Conservation (phyloP, 2,888 invertebrate genomes). For the Cheilosia vulpina region DNA sequence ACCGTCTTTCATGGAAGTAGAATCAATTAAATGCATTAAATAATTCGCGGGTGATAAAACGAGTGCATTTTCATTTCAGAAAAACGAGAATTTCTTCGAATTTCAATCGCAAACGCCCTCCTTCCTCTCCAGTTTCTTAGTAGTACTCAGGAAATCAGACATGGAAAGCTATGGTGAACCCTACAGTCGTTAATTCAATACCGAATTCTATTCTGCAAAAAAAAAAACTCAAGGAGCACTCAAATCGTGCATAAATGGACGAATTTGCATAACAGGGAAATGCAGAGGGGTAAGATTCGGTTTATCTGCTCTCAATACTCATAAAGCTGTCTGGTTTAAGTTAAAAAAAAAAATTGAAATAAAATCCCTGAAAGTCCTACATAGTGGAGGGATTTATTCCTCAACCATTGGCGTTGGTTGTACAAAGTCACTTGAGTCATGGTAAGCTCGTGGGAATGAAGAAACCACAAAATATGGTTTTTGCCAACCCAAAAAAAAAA, state of each 20-base stretch:
- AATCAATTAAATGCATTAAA: constrained; percentile 58
- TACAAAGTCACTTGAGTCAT: constrained; percentile 47
- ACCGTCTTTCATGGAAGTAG: constrained; percentile 15
- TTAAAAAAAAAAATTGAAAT: not conserved
- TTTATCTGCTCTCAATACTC: too few species aligned
- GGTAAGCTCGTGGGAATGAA: constrained; percentile 56
- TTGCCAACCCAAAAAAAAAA: not conserved
- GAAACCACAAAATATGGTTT: constrained; percentile 53
- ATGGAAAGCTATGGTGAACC: too few species aligned
- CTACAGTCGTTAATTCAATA: too few species aligned
- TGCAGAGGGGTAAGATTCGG: not conserved
- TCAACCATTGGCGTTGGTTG: constrained; percentile 25
- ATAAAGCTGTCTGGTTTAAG: too few species aligned
- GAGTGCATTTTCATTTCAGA: not conserved
- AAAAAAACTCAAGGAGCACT: constrained; percentile 17
- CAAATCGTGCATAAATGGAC: constrained; percentile 51
- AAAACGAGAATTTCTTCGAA: constrained; percentile 6
- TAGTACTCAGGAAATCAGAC: too few species aligned
- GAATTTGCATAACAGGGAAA: constrained; percentile 34
- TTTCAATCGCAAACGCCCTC: not conserved
- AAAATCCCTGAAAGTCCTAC: not conserved
- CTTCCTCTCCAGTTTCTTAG: too few species aligned
- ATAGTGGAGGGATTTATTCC: not conserved
- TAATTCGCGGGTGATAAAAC: constrained; percentile 29
- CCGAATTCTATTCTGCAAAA: too few species aligned